Conservation (phyloP, 2,888 invertebrate genomes). For the Sussaba pulchella region DNA sequence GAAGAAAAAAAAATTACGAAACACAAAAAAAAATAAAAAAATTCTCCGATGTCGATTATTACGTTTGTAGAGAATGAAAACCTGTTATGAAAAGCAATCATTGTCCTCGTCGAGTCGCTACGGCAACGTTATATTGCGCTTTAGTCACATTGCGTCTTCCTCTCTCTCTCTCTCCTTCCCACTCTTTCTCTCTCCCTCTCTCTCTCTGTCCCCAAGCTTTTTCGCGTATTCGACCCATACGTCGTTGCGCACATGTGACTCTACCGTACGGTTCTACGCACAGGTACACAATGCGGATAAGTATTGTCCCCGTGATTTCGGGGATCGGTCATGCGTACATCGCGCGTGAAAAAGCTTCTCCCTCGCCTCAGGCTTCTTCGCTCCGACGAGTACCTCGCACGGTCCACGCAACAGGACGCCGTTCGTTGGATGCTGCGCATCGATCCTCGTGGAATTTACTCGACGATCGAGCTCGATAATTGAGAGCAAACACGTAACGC, state of each 20-base stretch:
- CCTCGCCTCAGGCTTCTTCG: neutral
- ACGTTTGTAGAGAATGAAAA: slow-evolving; percentile 18
- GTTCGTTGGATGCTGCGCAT: slow-evolving; percentile 8
- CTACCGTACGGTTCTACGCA: slow-evolving; percentile 28
- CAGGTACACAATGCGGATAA: slow-evolving; percentile 39
- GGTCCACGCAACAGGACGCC: neutral
- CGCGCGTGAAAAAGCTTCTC: slow-evolving; percentile 8
- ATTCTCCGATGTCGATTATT: slow-evolving; percentile 40
- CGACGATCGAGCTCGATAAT: slow-evolving; percentile 1
- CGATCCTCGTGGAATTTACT: slow-evolving; percentile 30
- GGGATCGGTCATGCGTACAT: slow-evolving; percentile 40
- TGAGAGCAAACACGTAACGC: slow-evolving; percentile 1
- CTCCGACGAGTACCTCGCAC: neutral
- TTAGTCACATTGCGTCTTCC: slow-evolving; percentile 10
- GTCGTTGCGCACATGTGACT: slow-evolving; percentile 44
- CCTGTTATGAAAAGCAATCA: slow-evolving; percentile 37
- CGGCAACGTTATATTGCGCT: slow-evolving; percentile 42
- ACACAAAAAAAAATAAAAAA: neutral
- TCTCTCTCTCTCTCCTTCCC: neutral
- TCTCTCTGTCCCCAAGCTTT: neutral
- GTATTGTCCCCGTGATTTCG: slow-evolving; percentile 29
- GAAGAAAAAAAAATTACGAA: too few species aligned
- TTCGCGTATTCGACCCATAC: neutral
- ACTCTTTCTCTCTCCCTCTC: neutral
- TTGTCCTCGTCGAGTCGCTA: slow-evolving; percentile 41